Evolutionary conservation across 2,113 vertebrate genomes (phyloP), one percentile per base, ranked within the genome.

Genomic region (Potamarius usumacintae): DNA sequence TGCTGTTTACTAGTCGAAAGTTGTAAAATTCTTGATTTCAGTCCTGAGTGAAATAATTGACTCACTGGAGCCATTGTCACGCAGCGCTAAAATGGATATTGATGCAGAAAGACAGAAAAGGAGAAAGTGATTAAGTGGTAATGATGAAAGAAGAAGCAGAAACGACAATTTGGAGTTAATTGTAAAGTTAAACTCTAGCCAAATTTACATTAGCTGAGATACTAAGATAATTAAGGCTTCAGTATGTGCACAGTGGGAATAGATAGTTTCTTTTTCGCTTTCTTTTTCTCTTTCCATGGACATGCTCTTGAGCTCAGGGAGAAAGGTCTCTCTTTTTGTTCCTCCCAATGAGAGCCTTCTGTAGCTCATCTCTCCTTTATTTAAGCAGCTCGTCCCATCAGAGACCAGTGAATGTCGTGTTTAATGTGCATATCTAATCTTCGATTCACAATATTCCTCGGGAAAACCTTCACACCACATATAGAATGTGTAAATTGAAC

Each of bases 401-500:
- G 81, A 71, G 81, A 83, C 18, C 7, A 34, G 58, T n/a, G 27
- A 83, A 78, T 48, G 48, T 25, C 69, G 20, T 42, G 52, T 84
- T 83, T 84, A 87, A 87, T 84, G 65, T 18, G 52, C 81, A 67
- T 22, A 8, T 77, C 86, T 87, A 87, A 87, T 83, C 71, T 87
- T 34, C 67, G 86, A 87, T 78, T 83, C 60, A 52, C 81, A 83
- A 58, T 72, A 87, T 58, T 82, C 55, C 67, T 82, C 52, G 69
- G 20, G 17, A 67, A 65, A 86, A 83, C 71, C 76, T 58, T 74
- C 30, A 63, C 55, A 48, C 82, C 12, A 63, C 55, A 81, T 50
- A 53, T 6, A 50, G 77, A 77, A 87, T 25, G 85, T 89, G 86
- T 67, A 82, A 82, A 85, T 85, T 87, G 83, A 87, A 89, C 52